Conservation (phyloP, 2,797 vertebrate species). For the Sebastes hubbsi region DNA sequence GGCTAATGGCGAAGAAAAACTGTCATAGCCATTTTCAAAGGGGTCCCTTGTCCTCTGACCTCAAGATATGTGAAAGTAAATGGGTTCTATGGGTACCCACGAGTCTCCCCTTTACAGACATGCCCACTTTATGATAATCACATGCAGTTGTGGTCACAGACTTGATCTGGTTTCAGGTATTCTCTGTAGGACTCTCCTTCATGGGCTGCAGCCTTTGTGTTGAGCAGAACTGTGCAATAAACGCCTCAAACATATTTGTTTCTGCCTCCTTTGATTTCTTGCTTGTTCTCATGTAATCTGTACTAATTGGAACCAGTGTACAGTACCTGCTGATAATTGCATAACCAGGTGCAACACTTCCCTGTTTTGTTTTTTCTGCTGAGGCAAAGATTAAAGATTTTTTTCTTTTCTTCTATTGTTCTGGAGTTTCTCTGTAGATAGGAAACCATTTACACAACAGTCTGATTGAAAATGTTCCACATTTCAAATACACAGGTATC, state of each 20-base stretch:
- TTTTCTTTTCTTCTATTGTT: not conserved
- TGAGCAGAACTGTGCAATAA: not conserved
- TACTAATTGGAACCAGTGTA: conserved; percentile 40
- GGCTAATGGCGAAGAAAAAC: too few relatives aligned
- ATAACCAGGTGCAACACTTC: conserved; percentile 34
- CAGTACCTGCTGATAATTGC: conserved; percentile 48
- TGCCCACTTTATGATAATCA: not conserved
- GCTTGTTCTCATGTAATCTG: conserved; percentile 11
- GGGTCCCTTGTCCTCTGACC: too few relatives aligned
- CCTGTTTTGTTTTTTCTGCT: conserved; percentile 17
- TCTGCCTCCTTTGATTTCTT: conserved; percentile 2
- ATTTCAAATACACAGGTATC: not conserved
- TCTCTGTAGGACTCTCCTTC: too few relatives aligned
- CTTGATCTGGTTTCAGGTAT: too few relatives aligned
- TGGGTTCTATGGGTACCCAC: too few relatives aligned
- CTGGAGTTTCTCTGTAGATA: not conserved
- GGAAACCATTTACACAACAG: not conserved
- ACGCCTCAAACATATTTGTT: conserved; percentile 3
- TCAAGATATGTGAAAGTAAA: too few relatives aligned
- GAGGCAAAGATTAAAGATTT: not conserved
- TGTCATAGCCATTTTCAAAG: too few relatives aligned
- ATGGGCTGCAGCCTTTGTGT: not conserved
- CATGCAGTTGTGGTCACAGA: not conserved
- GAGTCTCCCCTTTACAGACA: too few relatives aligned
- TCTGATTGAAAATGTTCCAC: not conserved